Base-by-base conservation (phyloP, 2,888 invertebrate species). In the Ommatoiulus sabulosus region DNA sequence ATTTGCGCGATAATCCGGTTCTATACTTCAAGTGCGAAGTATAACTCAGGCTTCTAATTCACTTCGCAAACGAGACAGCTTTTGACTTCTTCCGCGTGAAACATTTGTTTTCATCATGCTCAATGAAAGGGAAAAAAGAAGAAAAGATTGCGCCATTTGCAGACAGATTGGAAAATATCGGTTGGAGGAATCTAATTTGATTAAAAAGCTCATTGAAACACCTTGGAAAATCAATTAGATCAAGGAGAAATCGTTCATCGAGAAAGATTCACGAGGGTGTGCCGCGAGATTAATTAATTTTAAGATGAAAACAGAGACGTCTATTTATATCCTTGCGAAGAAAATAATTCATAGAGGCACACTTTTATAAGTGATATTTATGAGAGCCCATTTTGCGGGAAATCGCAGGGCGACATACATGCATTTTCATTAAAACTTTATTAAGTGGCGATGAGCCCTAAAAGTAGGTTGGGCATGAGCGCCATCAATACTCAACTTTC, bases 211-310 rank as follows among this genome's bases (percentile, higher is more conserved):
- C 63, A 20, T 63, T 63, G 63, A 63, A 63, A 63, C 63, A 63
- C 63, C 20, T 63, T 63, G 20, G 63, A 63, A 63, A 63, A 63
- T 63, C 63, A 63, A 63, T 63, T 63, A 63, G 63, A 63, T 63
- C 20, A 20, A 15, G 20, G 15, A 63, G 63, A 20, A 63, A 63
- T 63, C 63, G 20, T 20, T 63, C 63, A 63, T 63, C 20, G 63
- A 20, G 20, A 20, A 63, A 15, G 63, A 20, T 20, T 63, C 20
- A 8, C n/a, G 20, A n/a, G n/a, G 4, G 20, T n/a, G 63, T 20
- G n/a, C 6, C 63, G 5, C n/a, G 20, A 63, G n/a, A 63, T 63
- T 63, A 63, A 63, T 63, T 63, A 63, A 63, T n/a, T 63, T 63
- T 4, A 52, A 15, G 17, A 52, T 52, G 15, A 15, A 52, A 52